A percentile compares a stretch with the other conserved stretches of the same genome.
phyloP scores from a whole-genome alignment of 1,140 invertebrate genomes.

The Olivierus martensii region DNA sequence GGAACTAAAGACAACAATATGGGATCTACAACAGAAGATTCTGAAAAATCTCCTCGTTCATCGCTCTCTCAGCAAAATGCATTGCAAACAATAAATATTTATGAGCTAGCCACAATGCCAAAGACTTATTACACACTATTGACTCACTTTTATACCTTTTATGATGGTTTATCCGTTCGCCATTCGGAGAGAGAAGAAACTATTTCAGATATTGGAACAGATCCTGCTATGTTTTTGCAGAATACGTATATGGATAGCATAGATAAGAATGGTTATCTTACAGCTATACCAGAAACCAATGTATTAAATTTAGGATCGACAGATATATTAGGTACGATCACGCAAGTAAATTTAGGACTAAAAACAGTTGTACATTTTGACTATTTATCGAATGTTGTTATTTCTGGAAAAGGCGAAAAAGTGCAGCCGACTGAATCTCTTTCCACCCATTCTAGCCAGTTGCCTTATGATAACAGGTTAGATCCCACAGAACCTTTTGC shows the following conservation, averaged over 20 bases:
- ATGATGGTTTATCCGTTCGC: conserved; percentile 15
- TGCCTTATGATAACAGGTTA: too few relatives aligned
- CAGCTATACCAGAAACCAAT: conserved; percentile 19
- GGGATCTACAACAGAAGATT: too few relatives aligned
- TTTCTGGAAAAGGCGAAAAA: conserved; percentile 27
- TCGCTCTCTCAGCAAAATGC: too few relatives aligned
- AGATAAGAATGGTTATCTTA: conserved; percentile 22
- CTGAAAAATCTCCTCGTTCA: too few relatives aligned
- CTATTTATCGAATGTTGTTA: conserved; percentile 19
- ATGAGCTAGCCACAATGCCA: conserved; percentile 8
- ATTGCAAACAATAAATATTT: background rate
- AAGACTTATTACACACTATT: conserved; percentile 18
- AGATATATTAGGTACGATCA: conserved; percentile 22
- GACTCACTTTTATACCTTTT: conserved; percentile 22
- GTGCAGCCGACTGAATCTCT: too few relatives aligned
- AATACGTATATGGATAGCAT: background rate
- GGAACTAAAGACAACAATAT: background rate
- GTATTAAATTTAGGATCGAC: conserved; percentile 24
- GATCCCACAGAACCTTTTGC: too few relatives aligned
- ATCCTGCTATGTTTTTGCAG: background rate
- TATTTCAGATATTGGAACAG: conserved; percentile 9
- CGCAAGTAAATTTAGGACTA: conserved; percentile 27
- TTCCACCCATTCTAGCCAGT: too few relatives aligned
- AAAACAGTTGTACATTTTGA: conserved; percentile 24
- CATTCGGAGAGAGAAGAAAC: conserved; percentile 18